phyloP scores from a whole-genome alignment of 2,888 invertebrate species.

The Calliopum simillimum region DNA sequence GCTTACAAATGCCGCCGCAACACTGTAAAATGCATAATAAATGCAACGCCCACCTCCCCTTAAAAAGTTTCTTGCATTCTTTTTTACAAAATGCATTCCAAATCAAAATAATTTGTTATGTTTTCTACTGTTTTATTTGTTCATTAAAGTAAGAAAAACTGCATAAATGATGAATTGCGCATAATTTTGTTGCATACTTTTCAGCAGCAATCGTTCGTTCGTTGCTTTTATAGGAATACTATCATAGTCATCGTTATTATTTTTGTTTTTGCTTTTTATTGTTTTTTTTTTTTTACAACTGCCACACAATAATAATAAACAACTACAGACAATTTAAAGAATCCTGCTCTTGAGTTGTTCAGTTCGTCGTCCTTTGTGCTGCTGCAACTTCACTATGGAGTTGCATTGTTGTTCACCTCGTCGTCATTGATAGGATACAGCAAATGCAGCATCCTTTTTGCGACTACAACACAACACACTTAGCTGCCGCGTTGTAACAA shows the following conservation, averaged over 20 bases:
- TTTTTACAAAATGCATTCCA: slow-evolving; percentile 6
- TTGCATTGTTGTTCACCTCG: slow-evolving; percentile 13
- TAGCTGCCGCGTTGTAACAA: background rate
- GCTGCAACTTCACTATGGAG: background rate
- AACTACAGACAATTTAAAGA: background rate
- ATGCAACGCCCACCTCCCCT: too few species aligned
- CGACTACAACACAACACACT: background rate
- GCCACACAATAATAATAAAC: background rate
- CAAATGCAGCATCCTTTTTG: slow-evolving; percentile 1
- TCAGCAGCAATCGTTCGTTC: too few species aligned
- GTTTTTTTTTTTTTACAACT: background rate
- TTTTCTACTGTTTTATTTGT: slow-evolving; percentile 4
- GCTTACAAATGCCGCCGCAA: too few species aligned
- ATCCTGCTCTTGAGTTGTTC: background rate
- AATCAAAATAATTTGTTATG: slow-evolving; percentile 5
- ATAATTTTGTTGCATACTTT: slow-evolving; percentile 3
- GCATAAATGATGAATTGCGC: slow-evolving; percentile 18
- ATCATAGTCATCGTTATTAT: slow-evolving; percentile 12
- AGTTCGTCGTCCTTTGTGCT: slow-evolving; percentile 7
- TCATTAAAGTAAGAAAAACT: background rate
- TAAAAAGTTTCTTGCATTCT: too few species aligned
- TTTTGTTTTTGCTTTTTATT: too few species aligned
- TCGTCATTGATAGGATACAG: slow-evolving; percentile 5
- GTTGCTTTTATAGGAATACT: background rate
- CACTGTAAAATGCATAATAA: too few species aligned